Conservation (phyloP, 2,797 vertebrate genomes). For the Cynodonichthys magdalenae region DNA sequence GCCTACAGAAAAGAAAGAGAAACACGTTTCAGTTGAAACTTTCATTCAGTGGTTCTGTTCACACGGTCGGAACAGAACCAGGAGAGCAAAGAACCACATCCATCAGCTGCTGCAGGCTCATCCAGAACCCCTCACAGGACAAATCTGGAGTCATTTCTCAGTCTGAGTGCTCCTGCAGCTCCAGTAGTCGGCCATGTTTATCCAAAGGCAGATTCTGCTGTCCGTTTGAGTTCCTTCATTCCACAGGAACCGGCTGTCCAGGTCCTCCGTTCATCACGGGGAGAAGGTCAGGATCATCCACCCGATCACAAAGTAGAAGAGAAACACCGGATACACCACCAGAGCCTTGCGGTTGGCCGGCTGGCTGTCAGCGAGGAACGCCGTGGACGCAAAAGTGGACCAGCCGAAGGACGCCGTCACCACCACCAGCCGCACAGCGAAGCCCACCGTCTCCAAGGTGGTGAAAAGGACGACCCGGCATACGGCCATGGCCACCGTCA, state of each 20-base stretch:
- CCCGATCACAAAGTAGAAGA: constrained; percentile 97
- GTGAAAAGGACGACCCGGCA: constrained; percentile 89
- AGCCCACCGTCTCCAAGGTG: constrained; percentile 69
- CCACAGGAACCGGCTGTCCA: constrained; percentile 2
- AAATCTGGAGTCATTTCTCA: not conserved
- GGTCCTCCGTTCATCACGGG: constrained; percentile 57
- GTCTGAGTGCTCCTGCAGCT: constrained; percentile 15
- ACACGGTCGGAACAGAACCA: constrained; percentile 27
- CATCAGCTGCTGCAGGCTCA: constrained; percentile 7
- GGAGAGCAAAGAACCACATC: constrained; percentile 25
- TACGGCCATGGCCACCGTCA: constrained; percentile 90
- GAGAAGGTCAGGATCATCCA: constrained; percentile 98
- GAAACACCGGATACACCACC: constrained; percentile 95
- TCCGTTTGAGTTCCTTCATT: constrained; percentile 20
- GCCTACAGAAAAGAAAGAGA: not conserved
- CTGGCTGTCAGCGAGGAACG: constrained; percentile 94
- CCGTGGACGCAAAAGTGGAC: constrained; percentile 94
- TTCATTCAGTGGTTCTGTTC: constrained; percentile 20
- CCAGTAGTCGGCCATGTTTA: constrained; percentile 40
- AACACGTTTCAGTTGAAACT: constrained; percentile 2
- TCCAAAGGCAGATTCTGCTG: constrained; percentile 38
- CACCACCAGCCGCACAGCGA: constrained; percentile 86
- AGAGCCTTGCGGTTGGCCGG: constrained; percentile 92
- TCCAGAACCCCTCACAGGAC: not conserved
- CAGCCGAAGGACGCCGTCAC: constrained; percentile 90